Evolutionary conservation across 2,888 invertebrate species (phyloP).

Genomic region (Lasioglossum pauxillum): DNA sequence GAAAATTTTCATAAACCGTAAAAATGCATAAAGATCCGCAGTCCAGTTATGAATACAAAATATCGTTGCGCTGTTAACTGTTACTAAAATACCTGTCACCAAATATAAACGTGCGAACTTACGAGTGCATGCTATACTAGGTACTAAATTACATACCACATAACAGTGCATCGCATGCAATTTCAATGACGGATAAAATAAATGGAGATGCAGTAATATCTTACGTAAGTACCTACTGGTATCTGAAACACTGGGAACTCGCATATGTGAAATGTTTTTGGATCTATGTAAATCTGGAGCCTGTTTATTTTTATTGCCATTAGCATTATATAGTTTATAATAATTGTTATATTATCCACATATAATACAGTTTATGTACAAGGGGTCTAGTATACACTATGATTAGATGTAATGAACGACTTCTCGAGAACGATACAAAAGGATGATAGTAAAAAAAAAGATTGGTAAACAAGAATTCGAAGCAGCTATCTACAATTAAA

Average conservation of each 20-base stretch:
- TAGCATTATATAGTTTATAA: conserved; percentile 79
- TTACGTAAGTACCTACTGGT: conserved; percentile 47
- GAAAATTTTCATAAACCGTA: too few relatives aligned
- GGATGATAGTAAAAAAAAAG: conserved; percentile 70
- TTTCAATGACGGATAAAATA: neutral
- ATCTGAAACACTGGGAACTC: conserved; percentile 51
- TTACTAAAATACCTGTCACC: neutral
- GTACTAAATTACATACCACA: neutral
- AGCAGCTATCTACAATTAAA: conserved; percentile 69
- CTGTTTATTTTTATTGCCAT: conserved; percentile 82
- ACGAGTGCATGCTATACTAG: neutral
- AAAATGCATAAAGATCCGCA: too few relatives aligned
- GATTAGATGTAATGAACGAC: conserved; percentile 74
- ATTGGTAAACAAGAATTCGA: conserved; percentile 67
- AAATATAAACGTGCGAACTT: neutral
- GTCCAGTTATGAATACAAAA: neutral
- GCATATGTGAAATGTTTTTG: conserved; percentile 63
- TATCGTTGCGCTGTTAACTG: neutral
- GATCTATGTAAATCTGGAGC: conserved; percentile 77
- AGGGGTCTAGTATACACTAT: conserved; percentile 80
- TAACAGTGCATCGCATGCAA: neutral
- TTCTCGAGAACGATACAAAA: conserved; percentile 61
- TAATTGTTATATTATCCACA: conserved; percentile 82
- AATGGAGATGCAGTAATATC: conserved; percentile 15
- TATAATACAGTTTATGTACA: conserved; percentile 84